Base-by-base conservation (phyloP, 2,113 vertebrate genomes). In the Aegypius monachus region DNA sequence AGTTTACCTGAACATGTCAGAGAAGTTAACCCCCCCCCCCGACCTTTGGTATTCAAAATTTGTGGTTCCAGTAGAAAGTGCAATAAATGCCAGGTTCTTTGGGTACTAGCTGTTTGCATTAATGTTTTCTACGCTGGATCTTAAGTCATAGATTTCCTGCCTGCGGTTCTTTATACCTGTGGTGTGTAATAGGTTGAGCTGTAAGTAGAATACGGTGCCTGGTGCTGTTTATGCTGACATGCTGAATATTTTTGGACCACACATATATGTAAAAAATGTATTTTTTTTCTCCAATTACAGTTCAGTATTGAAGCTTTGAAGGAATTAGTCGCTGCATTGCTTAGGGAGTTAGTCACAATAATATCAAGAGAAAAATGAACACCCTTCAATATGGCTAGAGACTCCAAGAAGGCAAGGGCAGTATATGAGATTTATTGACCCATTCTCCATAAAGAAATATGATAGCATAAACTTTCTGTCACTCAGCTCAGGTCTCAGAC, bases 81-180 rank as follows among this genome's bases (percentile, higher is more conserved):
- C 65, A 89, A 89, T 88, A 97, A 97, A 96, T 96, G 72, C 73
- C 62, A 85, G 21, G n/a, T 96, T 90, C 38, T 97, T 88, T 94
- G 86, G 66, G 70, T 62, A 62, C 48, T 81, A 55, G 38, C 73
- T 91, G 42, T 97, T 97, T 93, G 77, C 29, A 80, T 93, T 86
- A 88, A 82, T 90, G 62, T 96, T 97, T 97, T 94, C 84, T 68
- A 6, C 86, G 21, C 34, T 91, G 32, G 48, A 81, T 79, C 74
- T 90, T 84, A 93, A 92, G 63, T 53, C 34, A 98, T 85, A 73
- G 97, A 97, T 98, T 98, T 98, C 81, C 93, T 98, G 96, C 96
- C 95, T 98, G 42, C 38, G 18, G 25, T 81, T 96, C 65, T 94
- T 97, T 96, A n/a, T 48, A 67, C 71, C 85, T 87, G 23, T 86